Evolutionary conservation across 2,797 vertebrate genomes (phyloP).

Genomic region (Apogon hyalosoma): DNA sequence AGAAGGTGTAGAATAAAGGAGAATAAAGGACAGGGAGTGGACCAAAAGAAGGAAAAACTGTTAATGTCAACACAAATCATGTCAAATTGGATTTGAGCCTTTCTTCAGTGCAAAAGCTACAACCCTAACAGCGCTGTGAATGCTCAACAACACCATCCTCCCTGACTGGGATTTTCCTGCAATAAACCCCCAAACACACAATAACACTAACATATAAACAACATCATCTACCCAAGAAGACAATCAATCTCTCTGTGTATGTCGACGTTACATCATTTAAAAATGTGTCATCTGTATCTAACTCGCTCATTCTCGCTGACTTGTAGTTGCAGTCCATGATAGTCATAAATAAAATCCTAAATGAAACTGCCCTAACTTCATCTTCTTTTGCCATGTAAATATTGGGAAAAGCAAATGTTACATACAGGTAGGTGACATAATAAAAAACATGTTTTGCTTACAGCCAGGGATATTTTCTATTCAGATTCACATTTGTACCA

Average conservation of each 20-base stretch:
- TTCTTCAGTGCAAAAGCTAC: slow-evolving; percentile 35
- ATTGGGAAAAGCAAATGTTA: not conserved
- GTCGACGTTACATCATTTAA: not conserved
- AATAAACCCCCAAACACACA: slow-evolving; percentile 34
- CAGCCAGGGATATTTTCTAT: not conserved
- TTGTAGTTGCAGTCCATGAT: not conserved
- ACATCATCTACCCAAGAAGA: not conserved
- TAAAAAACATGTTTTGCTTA: not conserved
- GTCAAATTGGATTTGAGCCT: not conserved
- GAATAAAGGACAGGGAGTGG: slow-evolving; percentile 2
- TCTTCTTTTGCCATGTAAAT: not conserved
- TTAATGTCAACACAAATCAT: slow-evolving; percentile 24
- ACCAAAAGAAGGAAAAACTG: not conserved
- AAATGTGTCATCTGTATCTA: not conserved
- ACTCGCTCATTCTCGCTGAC: not conserved
- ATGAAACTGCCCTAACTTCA: slow-evolving; percentile 18
- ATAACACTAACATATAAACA: slow-evolving; percentile 35
- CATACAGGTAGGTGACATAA: not conserved
- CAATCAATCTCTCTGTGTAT: not conserved
- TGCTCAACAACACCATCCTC: slow-evolving; percentile 1
- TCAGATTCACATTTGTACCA: not conserved
- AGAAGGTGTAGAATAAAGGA: slow-evolving; percentile 5
- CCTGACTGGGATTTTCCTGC: slow-evolving; percentile 47
- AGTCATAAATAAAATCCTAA: slow-evolving; percentile 1
- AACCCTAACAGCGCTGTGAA: slow-evolving; percentile 9